Evolutionary conservation across 2,797 vertebrate species (phyloP), one percentile per base, ranked within the genome.

Genomic region (Sardinella longiceps): DNA sequence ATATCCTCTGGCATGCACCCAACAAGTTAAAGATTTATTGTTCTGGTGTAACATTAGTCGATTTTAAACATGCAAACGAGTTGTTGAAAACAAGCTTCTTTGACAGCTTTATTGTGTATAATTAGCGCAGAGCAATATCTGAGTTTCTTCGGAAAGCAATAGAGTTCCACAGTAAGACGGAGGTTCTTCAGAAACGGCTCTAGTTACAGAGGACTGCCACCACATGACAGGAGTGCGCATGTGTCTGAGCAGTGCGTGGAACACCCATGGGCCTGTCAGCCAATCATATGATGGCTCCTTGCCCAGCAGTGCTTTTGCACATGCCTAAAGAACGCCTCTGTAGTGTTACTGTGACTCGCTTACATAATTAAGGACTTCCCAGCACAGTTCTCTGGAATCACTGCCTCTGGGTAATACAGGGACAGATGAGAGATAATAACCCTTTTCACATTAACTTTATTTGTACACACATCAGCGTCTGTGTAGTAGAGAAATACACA

Each of bases 301-400:
- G 56, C n/a, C n/a, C 2, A 25, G 50, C 10, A 51, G 11, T 56
- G 20, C 20, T 56, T 56, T 23, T 56, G 53, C 53, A 20, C 53
- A 56, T 23, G 53, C 23, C 1, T 5, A 56, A 56, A 56, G 5
- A 23, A n/a, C 6, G 23, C 56, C n/a, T 23, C 15, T 25, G 53
- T 5, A n/a, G 20, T 5, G 46, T 6, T 48, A 6, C 46, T n/a
- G 50, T n/a, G 53, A 58, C 56, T 60, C n/a, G 11, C 7, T 11
- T 60, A 25, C 56, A 60, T 25, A 25, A 53, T 53, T 2, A 53
- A 23, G 15, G 15, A 53, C 20, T 53, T 53, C 4, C 18, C 51
- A 53, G 51, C 18, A 9, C n/a, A 60, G 56, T 60, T 60, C 56
- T 60, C 56, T 60, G n/a, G 56, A 60, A 60, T 60, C 56, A 60